Conservation (phyloP, 2,113 vertebrate species). For the Rhinolophus ferrumequinum region DNA sequence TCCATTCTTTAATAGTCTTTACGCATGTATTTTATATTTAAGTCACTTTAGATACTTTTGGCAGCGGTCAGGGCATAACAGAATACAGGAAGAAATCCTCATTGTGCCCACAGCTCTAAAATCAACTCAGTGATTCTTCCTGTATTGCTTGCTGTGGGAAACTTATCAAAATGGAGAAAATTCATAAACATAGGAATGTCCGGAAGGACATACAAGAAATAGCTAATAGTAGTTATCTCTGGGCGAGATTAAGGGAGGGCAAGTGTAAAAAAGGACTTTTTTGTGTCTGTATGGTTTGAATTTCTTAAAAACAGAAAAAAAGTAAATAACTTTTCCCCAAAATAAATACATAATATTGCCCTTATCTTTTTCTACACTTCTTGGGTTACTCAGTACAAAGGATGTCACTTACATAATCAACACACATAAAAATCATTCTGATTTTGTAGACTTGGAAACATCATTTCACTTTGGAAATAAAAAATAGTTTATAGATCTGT, state of each 20-base stretch:
- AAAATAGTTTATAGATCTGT: background rate
- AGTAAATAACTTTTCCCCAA: background rate
- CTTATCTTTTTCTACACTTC: background rate
- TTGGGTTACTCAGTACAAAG: background rate
- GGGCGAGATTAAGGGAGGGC: background rate
- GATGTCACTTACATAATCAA: background rate
- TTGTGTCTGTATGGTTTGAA: background rate
- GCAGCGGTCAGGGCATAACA: background rate
- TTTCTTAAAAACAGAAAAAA: slow-evolving; percentile 21
- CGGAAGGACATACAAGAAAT: background rate
- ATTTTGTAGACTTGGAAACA: slow-evolving; percentile 18
- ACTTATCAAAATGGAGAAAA: background rate
- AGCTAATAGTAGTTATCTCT: background rate
- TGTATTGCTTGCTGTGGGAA: background rate
- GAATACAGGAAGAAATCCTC: background rate
- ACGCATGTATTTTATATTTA: background rate
- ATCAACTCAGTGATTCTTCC: background rate
- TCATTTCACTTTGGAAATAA: slow-evolving; percentile 26
- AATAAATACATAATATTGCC: background rate
- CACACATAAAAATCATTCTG: background rate
- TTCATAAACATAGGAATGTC: background rate
- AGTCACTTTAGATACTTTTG: background rate
- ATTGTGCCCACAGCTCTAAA: background rate
- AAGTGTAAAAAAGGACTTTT: background rate
- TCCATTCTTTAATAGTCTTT: background rate